phyloP scores from a whole-genome alignment of 2,797 vertebrate genomes.

The Tiaroga cobitis region DNA sequence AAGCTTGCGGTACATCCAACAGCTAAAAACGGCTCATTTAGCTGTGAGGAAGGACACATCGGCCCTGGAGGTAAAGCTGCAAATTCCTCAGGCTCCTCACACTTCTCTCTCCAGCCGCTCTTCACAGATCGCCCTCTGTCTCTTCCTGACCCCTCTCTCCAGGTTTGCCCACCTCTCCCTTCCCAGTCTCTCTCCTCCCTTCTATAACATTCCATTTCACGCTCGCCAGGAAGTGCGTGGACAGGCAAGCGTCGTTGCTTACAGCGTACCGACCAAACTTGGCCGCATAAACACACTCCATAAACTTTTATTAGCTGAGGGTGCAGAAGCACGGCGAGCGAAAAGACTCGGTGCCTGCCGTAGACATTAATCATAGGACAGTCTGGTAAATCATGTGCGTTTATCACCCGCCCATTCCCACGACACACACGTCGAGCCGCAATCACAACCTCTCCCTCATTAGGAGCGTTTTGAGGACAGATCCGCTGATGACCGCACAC shows the following conservation, averaged over 20 bases:
- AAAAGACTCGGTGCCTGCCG: slow-evolving; percentile 21
- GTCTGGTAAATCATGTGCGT: slow-evolving; percentile 43
- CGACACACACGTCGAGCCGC: background rate
- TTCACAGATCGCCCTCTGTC: slow-evolving; percentile 58
- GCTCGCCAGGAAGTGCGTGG: background rate
- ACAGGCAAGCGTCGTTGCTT: background rate
- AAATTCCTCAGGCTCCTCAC: slow-evolving; percentile 75
- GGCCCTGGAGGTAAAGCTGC: slow-evolving; percentile 63
- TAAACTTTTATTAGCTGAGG: slow-evolving; percentile 60
- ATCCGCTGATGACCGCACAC: background rate
- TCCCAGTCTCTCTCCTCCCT: background rate
- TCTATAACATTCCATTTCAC: slow-evolving; percentile 38
- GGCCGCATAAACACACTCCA: slow-evolving; percentile 52
- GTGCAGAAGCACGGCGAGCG: slow-evolving; percentile 35
- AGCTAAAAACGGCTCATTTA: background rate
- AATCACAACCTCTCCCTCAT: slow-evolving; percentile 35
- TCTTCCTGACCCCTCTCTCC: slow-evolving; percentile 8
- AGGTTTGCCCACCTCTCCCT: background rate
- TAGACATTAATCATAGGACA: slow-evolving; percentile 48
- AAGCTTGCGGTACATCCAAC: background rate
- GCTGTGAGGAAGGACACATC: background rate
- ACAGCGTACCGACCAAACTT: slow-evolving; percentile 10
- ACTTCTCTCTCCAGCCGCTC: slow-evolving; percentile 64
- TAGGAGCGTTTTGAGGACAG: slow-evolving; percentile 28
- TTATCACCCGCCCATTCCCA: slow-evolving; percentile 30